Percentiles rank a stretch among this genome's conserved stretches.
Conservation (phyloP, 1,140 invertebrate genomes). For the Drosophila mauritiana region DNA sequence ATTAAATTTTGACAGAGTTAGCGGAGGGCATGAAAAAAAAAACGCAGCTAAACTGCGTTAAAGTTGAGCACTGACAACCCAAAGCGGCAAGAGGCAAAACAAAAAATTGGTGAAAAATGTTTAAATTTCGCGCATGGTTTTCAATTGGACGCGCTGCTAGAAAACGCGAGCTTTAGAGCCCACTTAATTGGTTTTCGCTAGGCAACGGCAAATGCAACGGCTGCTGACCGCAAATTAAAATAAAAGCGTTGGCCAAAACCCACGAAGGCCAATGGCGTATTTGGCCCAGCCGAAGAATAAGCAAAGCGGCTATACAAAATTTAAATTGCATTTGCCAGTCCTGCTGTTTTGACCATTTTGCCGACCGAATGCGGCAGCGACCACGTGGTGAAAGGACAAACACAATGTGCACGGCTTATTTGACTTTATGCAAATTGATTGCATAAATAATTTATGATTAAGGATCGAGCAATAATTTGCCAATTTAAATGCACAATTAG, state of each 20-base stretch:
- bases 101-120: conserved; percentile 29
- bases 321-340: conserved; percentile 22
- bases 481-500: conserved; percentile 66
- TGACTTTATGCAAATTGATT: conserved; percentile 65
- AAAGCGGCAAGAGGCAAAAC: background rate
- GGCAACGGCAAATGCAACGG: background rate
- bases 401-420: conserved; percentile 44
- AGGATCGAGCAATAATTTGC: conserved; percentile 58
- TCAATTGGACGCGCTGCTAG: conserved; percentile 34
- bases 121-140: conserved; percentile 44
- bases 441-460: conserved; percentile 69
- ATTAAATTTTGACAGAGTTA: conserved; percentile 69
- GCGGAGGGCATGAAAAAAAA: conserved; percentile 22
- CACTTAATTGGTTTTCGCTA: conserved; percentile 69
- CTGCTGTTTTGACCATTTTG: background rate
- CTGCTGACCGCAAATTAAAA: conserved; percentile 55
- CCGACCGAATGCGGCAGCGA: conserved; percentile 7
- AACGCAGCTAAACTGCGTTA: background rate
- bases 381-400: conserved; percentile 19
- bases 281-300: conserved; percentile 13
- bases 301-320: conserved; percentile 18
- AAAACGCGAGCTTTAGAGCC: conserved; percentile 29
- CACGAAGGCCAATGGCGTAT: conserved; percentile 9
- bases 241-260: conserved; percentile 28
- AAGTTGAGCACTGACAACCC: conserved; percentile 22